A percentile compares a stretch with the other conserved stretches of the same genome.
Evolutionary conservation across 2,888 invertebrate species (phyloP).

Genomic region (Linnaemya vulpina): DNA sequence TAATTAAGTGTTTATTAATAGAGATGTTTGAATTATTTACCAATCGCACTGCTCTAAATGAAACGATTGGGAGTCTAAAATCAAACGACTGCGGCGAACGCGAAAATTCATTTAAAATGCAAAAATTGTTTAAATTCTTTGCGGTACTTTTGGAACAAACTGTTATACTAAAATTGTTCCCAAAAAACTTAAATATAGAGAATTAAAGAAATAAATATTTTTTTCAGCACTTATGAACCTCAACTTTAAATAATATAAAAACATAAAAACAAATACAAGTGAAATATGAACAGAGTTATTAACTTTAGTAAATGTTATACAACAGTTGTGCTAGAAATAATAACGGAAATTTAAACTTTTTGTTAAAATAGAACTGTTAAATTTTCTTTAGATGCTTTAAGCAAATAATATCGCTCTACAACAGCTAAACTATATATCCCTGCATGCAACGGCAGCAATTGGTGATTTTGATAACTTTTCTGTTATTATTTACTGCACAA

Average conservation of each 20-base stretch:
- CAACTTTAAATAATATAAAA: constrained; percentile 28
- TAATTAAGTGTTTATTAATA: no score
- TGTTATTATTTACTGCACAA: constrained; percentile 26
- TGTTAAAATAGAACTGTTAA: neutral
- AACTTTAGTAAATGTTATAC: constrained; percentile 14
- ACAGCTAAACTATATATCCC: no score
- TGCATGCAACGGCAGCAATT: no score
- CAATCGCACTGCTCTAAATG: no score
- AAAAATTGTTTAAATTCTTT: neutral
- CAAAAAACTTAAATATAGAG: constrained; percentile 7
- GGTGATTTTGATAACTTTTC: neutral
- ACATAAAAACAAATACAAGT: neutral
- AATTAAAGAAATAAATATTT: constrained; percentile 17
- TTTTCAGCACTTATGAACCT: constrained; percentile 51
- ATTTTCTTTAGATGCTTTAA: neutral
- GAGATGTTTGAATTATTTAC: no score
- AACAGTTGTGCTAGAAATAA: constrained; percentile 17
- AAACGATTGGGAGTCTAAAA: no score
- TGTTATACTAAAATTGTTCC: constrained; percentile 32
- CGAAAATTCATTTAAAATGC: neutral
- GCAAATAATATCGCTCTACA: neutral
- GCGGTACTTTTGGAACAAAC: neutral
- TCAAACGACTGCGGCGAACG: no score
- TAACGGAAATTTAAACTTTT: constrained; percentile 1
- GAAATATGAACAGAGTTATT: constrained; percentile 33